Evolutionary conservation across 2,797 vertebrate species (phyloP), one percentile per base, ranked within the genome.

Genomic region (Mus caroli): DNA sequence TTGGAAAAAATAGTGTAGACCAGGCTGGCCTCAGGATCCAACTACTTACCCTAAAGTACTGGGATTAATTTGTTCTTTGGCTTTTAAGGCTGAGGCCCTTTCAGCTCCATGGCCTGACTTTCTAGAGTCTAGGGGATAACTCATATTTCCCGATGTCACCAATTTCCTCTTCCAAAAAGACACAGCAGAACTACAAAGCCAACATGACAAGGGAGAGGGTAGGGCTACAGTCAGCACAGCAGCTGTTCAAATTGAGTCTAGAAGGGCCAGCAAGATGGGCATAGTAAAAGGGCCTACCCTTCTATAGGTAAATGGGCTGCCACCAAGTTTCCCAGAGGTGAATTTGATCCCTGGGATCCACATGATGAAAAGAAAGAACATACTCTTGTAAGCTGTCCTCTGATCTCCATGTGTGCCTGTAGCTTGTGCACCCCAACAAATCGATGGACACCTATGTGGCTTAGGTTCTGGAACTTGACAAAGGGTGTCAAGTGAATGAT

Each of bases 91-190:
- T 56, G 4, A 56, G 17, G 6, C 54, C 54, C 54, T 56, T 56
- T 56, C 46, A 93, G 58, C 71, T 67, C 71, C 31, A 6, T 37
- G 54, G 77, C 80, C 54, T 92, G 50, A 80, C 77, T 88, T 75
- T 11, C 37, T 62, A 79, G 28, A 37, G 13, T 90, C 26, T 1
- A 84, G 3, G 37, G 34, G 34, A 62, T 76, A 85, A 46, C 60
- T 96, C 26, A 17, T 22, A 40, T 94, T n/a, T 5, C 58, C 46
- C n/a, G 50, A 69, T 37, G 37, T 17, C 46, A 93, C 50, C 24
- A 26, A 54, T 60, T 26, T 90, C 28, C 79, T 80, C 89, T 90
- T 92, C 77, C 43, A 31, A 78, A 94, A 82, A 86, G 86, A 88
- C 13, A 85, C 58, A 69, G 14, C 52, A 92, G 82, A 93, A 60